phyloP scores from a whole-genome alignment of 2,888 invertebrate genomes.

The Siphlonurus alternatus region DNA sequence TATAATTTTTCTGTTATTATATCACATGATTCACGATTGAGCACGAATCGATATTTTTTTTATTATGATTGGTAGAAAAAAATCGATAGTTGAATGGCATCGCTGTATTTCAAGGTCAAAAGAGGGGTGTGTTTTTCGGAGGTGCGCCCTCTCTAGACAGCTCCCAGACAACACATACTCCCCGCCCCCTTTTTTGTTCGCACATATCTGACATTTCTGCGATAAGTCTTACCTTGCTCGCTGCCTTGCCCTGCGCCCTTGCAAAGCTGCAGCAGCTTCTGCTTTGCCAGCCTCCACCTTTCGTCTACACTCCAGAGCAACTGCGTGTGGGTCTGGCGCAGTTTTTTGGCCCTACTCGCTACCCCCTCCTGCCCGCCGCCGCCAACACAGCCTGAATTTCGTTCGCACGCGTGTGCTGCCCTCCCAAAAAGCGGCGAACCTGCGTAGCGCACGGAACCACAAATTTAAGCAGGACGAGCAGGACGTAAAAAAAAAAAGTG shows the following conservation, averaged over 20 bases:
- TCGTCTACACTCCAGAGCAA: neutral
- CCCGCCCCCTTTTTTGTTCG: neutral
- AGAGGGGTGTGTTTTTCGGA: neutral
- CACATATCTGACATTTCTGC: neutral
- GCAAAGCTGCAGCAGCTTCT: neutral
- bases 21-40: neutral
- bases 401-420: conserved; percentile 4
- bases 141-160: neutral
- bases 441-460: neutral
- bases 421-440: neutral
- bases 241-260: neutral
- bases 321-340: conserved; percentile 2
- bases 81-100: neutral
- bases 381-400: conserved; percentile 1
- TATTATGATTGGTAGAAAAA: neutral
- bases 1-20: neutral
- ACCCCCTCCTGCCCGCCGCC: neutral
- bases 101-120: neutral
- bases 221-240: neutral
- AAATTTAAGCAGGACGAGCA: neutral
- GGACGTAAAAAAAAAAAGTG: too few relatives aligned
- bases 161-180: neutral
- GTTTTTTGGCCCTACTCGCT: neutral
- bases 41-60: neutral
- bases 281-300: neutral